Evolutionary conservation across 2,888 invertebrate species (phyloP).

Genomic region (Standfussiana lucernea): DNA sequence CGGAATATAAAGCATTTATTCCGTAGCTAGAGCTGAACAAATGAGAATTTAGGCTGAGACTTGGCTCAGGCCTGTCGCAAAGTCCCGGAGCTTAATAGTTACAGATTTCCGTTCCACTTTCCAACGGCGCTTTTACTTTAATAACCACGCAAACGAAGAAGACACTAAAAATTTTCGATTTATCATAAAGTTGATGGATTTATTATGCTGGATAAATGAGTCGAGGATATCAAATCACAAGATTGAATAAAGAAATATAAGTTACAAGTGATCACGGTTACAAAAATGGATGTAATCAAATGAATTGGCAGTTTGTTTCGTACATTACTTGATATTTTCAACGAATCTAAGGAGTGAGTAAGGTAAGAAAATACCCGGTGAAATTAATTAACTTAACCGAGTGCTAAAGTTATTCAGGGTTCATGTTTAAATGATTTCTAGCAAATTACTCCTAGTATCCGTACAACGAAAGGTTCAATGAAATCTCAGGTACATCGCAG

Average conservation of each 20-base stretch:
- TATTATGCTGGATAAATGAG: conserved; percentile 43
- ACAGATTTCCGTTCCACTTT: conserved; percentile 48
- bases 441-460: background rate
- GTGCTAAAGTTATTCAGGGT: conserved; percentile 29
- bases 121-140: conserved; percentile 13
- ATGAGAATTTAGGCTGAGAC: conserved; percentile 66
- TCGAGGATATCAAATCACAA: conserved; percentile 36
- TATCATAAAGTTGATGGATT: conserved; percentile 34
- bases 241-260: conserved; percentile 43
- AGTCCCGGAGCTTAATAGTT: conserved; percentile 50
- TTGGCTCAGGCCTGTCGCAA: conserved; percentile 63
- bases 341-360: conserved; percentile 4
- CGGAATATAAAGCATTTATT: conserved; percentile 69
- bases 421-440: conserved; percentile 7
- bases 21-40: conserved; percentile 58
- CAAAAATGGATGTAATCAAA: conserved; percentile 29
- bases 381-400: conserved; percentile 18
- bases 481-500: conserved; percentile 19
- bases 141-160: conserved; percentile 14
- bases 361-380: conserved; percentile 3
- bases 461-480: conserved; percentile 11
- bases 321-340: conserved; percentile 17
- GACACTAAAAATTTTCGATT: conserved; percentile 38
- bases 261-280: conserved; percentile 32
- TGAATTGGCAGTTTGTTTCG: conserved; percentile 10